phyloP scores from a whole-genome alignment of 2,113 vertebrate species.

The Grammomys dolichurus region DNA sequence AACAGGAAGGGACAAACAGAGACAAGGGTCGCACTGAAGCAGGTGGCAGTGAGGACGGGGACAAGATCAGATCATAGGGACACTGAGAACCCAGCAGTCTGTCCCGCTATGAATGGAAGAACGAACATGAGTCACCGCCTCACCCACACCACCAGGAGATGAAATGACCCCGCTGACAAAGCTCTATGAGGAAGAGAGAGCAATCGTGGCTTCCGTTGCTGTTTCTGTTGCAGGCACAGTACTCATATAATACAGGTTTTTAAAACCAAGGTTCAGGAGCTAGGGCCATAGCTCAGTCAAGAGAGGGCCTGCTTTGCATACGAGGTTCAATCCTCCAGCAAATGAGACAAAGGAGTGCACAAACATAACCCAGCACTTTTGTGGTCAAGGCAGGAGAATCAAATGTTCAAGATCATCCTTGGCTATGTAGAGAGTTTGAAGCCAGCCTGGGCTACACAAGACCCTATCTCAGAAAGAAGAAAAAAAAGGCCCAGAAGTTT shows the following conservation, averaged over 20 bases:
- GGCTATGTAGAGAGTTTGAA: not conserved
- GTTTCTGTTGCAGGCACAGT: fast-evolving
- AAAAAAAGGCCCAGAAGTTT: not conserved
- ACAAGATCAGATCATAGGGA: not conserved
- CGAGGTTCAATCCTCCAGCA: not conserved
- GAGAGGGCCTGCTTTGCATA: too few relatives aligned
- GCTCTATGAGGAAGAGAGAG: not conserved
- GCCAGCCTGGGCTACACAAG: not conserved
- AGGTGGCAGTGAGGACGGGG: fast-evolving
- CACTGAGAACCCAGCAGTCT: not conserved
- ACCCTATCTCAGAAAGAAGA: not conserved
- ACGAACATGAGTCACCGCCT: not conserved
- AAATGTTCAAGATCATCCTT: not conserved
- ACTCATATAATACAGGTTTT: not conserved
- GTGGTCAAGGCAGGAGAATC: not conserved
- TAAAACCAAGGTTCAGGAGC: not conserved
- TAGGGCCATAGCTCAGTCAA: too few relatives aligned
- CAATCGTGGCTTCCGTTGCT: fast-evolving
- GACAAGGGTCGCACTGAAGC: not conserved
- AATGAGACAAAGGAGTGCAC: not conserved
- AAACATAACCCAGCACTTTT: not conserved
- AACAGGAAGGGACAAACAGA: constrained; percentile 63
- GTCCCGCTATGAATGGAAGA: not conserved
- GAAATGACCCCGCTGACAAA: not conserved
- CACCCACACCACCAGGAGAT: not conserved